Base-by-base conservation (phyloP, 2,797 vertebrate genomes). In the Dendrocincla fuliginosa region DNA sequence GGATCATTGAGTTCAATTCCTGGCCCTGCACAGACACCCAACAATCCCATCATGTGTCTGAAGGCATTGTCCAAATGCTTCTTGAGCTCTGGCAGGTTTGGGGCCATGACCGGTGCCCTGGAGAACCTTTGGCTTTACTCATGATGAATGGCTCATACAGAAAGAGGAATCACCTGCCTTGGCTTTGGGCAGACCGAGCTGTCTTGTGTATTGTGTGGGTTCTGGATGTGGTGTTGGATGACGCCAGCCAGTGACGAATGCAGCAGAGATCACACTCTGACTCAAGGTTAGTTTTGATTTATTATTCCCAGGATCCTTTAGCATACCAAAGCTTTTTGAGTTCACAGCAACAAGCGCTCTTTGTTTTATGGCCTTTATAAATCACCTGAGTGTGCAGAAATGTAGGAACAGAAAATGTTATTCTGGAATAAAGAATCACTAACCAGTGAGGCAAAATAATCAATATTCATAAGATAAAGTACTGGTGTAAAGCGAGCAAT, bases 281-380 rank as follows among this genome's bases (percentile, higher is more conserved):
- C 39, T 89, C 81, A 82, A 77, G 84, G 86, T 87, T 85, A 59
- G 73, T 49, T 81, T 87, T 94, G 81, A 97, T 96, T 97, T 96
- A 93, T 95, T 94, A 49, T 85, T 93, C 89, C 84, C 56, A 60
- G 49, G 82, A 76, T 71, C 79, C 80, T 95, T 95, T 91, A 92
- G 57, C 73, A 87, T 63, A 77, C 80, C 56, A 81, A 92, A 95
- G 78, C 88, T 74, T 89, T 93, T 24, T 33, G 70, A 90, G 90
- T 74, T 93, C 60, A 50, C 89, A 61, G 83, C 81, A 85, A 81
- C 59, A 76, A 92, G 67, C 5, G 0, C 69, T 91, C 87, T 82
- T 86, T 87, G 57, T 95, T 97, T 97, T 95, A 90, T 76, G 53
- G 75, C 92, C 83, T 81, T 87, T 93, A 87, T 97, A 97, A 97